Conservation (phyloP, 2,797 vertebrate species). For the Merluccius polli region DNA sequence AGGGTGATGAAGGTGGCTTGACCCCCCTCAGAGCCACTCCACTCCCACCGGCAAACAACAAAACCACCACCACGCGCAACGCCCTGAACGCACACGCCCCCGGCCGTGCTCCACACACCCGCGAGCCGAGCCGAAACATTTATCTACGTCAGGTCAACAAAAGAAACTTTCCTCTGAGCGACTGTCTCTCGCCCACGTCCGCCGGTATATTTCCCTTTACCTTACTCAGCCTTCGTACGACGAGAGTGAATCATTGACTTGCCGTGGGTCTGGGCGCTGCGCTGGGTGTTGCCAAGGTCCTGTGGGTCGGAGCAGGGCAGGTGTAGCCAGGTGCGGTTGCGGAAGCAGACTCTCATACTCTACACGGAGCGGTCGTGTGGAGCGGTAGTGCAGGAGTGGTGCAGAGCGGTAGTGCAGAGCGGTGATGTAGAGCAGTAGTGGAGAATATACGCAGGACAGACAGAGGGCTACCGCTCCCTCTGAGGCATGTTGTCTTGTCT, state of each 20-base stretch:
- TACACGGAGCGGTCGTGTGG: neutral
- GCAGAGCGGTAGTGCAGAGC: neutral
- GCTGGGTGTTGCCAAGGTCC: neutral
- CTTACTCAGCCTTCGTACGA: neutral
- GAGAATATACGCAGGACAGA: neutral
- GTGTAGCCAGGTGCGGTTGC: neutral
- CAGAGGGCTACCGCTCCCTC: neutral
- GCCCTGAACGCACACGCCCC: neutral
- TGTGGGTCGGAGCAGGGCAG: neutral
- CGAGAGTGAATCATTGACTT: neutral
- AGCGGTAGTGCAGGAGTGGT: too few species aligned
- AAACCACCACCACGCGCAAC: neutral
- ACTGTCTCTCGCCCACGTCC: neutral
- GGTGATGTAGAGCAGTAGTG: neutral
- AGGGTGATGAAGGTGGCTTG: neutral
- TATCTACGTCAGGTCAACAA: neutral
- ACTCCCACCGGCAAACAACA: neutral
- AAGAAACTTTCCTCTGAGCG: neutral
- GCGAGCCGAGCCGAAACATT: neutral
- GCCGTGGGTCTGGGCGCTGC: neutral
- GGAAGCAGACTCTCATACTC: conserved; percentile 1
- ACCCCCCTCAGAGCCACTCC: neutral
- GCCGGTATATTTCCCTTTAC: neutral
- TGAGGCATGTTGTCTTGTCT: neutral
- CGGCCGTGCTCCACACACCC: neutral